Evolutionary conservation across 30 jellyfish, hydroid and myxozoan species (phyloP), one percentile per base, ranked within the genome.

Genomic region (Aurelia aurita complex sp. Pacific): DNA sequence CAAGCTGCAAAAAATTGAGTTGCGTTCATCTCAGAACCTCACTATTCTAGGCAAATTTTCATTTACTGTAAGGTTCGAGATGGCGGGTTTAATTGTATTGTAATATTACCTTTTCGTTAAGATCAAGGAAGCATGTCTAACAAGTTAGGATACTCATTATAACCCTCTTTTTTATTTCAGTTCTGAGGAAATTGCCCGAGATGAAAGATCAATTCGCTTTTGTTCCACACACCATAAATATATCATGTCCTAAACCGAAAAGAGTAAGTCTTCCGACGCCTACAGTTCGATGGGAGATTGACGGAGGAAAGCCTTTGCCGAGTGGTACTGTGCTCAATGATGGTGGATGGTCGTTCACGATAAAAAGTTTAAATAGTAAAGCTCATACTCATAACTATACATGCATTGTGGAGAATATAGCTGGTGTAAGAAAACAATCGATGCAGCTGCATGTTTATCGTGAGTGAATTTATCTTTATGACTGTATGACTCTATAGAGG

Each of bases 301-400:
- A 74, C 40, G 97, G 81, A 17, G 96, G 97, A 16, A 85, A 89
- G 54, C 97, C 95, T 32, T 66, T 81, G 40, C 97, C 97, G 23
- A 32, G 17, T 16, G 90, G 46, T 52, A 14, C 85, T 10, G 69
- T 97, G 80, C 73, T 55, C 59, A 33, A 10, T 43, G 10, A 50
- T 17, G 81, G 79, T 36, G 96, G 97, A 7, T 74, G 91, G 85
- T 63, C 96, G 14, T 55, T 94, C 68, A 70, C 78, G 18, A 89
- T 73, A 16, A 43, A 35, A 10, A 57, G 74, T 29, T 55, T 92
- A 82, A 71, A 46, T 33, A 19, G 11, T 17, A 46, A 4, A 46
- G 76, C 73, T 33, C 97, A 94, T 82, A 43, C 96, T 4, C 70
- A 77, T 32, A 94, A 94, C 55, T 94, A 82, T 67, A 94, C 99